Evolutionary conservation across 2,888 invertebrate genomes (phyloP).

Genomic region (Agrochola circellaris): DNA sequence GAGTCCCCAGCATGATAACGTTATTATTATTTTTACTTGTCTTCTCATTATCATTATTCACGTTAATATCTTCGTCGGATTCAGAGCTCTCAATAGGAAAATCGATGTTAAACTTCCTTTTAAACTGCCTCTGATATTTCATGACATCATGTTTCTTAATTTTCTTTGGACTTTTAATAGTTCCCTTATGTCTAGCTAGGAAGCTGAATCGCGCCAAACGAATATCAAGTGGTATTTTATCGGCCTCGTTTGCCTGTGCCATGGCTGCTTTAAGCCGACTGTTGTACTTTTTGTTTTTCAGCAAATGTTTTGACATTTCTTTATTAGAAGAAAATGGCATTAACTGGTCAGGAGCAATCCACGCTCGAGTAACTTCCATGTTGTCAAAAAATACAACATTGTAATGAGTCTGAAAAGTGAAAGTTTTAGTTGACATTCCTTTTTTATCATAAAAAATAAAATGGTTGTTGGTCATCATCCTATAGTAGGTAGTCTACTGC

Average conservation of each 20-base stretch:
- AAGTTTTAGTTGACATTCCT: not conserved
- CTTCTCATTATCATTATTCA: conserved; percentile 33
- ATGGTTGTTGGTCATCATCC: too few relatives aligned
- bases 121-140: conserved; percentile 76
- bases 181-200: conserved; percentile 83
- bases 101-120: conserved; percentile 78
- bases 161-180: conserved; percentile 80
- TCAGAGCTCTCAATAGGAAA: conserved; percentile 75
- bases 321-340: conserved; percentile 79
- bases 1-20: conserved; percentile 72
- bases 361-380: conserved; percentile 82
- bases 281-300: conserved; percentile 71
- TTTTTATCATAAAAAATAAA: not conserved
- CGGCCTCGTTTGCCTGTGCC: conserved; percentile 84
- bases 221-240: conserved; percentile 73
- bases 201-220: conserved; percentile 87
- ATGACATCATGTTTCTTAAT: conserved; percentile 73
- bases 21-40: conserved; percentile 64
- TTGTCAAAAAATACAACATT: conserved; percentile 90
- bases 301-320: conserved; percentile 61
- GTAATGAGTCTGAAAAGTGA: conserved; percentile 87
- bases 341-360: conserved; percentile 83
- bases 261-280: conserved; percentile 80
- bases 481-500: too few relatives aligned
- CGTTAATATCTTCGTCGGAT: conserved; percentile 70